Conservation (phyloP, 2,113 vertebrate species). For the Rhombomys opimus region DNA sequence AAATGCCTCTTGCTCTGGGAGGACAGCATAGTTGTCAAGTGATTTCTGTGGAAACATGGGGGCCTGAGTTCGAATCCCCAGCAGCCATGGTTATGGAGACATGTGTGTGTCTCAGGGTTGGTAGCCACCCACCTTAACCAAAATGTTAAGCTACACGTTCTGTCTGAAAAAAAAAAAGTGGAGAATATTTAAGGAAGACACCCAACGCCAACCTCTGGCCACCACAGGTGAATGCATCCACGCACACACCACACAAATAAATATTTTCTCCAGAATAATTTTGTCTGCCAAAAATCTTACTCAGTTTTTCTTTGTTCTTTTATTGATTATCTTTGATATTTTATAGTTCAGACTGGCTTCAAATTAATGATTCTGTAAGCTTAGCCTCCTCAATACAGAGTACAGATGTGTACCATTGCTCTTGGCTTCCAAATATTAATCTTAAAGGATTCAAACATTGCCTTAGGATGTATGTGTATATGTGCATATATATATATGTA, state of each 20-base stretch:
- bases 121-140: neutral
- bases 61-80: neutral
- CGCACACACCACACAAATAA: neutral
- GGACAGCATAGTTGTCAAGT: too few species aligned
- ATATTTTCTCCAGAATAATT: slow-evolving; percentile 18
- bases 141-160: neutral
- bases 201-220: too few species aligned
- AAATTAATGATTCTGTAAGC: neutral
- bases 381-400: neutral
- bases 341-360: neutral
- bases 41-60: neutral
- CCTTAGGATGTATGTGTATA: neutral
- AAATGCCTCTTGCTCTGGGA: neutral
- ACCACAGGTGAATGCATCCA: neutral
- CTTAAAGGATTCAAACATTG: neutral
- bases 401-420: neutral
- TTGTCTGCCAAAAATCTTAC: neutral
- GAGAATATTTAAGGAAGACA: neutral
- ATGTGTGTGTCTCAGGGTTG: too few species aligned
- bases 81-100: too few species aligned
- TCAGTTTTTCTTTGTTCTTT: neutral
- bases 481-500: neutral
- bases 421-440: neutral
- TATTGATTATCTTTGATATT: neutral
- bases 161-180: too few species aligned